Conservation (phyloP, 2,113 vertebrate species). For the Hiodon alosoides region DNA sequence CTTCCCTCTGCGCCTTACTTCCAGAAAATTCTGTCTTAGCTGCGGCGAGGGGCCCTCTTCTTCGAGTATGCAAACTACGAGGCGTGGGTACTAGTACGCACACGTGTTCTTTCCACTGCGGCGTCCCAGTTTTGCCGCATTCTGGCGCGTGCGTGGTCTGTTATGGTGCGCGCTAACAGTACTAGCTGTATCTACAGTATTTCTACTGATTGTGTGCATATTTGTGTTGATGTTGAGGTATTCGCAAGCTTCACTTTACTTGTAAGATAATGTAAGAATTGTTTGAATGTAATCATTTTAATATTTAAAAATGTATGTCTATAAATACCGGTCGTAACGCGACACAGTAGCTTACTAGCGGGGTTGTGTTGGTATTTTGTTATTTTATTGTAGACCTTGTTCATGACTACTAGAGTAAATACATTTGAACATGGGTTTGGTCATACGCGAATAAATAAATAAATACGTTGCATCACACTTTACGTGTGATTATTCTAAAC, state of each 20-base stretch:
- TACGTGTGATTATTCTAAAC: too few species aligned
- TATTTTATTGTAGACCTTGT: too few species aligned
- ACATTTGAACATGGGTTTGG: too few species aligned
- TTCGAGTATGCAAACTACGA: conserved; percentile 3
- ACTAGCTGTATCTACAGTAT: not conserved
- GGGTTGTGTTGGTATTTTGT: too few species aligned
- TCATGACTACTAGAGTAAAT: too few species aligned
- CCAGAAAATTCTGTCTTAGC: conserved; percentile 40
- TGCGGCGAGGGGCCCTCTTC: conserved; percentile 15
- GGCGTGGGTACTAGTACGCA: conserved; percentile 28
- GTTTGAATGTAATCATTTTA: not conserved
- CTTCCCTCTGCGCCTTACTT: conserved; percentile 24
- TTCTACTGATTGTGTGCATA: not conserved
- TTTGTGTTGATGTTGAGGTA: not conserved
- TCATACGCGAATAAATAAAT: too few species aligned
- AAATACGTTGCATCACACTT: too few species aligned
- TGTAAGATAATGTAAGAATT: not conserved
- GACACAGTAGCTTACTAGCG: too few species aligned
- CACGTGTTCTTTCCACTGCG: conserved; percentile 34
- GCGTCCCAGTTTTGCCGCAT: conserved; percentile 51
- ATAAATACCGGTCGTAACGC: too few species aligned
- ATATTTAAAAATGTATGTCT: not conserved
- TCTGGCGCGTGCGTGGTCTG: conserved; percentile 50
- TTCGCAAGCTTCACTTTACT: too few species aligned
- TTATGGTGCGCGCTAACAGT: conserved; percentile 1